Evolutionary conservation across 2,113 vertebrate species (phyloP).

Genomic region (Poeciliopsis prolifica): DNA sequence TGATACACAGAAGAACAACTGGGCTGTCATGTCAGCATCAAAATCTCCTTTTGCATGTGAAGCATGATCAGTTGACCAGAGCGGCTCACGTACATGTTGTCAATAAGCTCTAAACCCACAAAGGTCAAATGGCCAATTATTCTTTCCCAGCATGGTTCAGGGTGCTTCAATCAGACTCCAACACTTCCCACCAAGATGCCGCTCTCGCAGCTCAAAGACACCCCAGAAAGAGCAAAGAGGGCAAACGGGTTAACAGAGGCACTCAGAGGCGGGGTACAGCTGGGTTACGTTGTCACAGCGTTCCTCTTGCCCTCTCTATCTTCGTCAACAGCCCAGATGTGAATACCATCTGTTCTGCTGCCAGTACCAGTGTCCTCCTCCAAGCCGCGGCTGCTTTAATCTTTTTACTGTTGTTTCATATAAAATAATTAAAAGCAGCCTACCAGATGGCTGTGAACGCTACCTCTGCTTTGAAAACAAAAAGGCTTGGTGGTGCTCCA

Average conservation of each 20-base stretch:
- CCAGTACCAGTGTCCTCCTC: constrained; percentile 82
- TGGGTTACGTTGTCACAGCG: constrained; percentile 42
- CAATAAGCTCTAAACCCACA: too few relatives aligned
- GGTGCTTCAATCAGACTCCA: constrained; percentile 17
- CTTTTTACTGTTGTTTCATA: constrained; percentile 85
- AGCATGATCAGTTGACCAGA: too few relatives aligned
- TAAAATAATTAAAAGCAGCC: constrained; percentile 85
- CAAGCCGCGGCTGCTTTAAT: constrained; percentile 70
- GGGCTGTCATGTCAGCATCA: too few relatives aligned
- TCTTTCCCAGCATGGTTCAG: constrained; percentile 14
- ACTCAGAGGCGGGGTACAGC: constrained; percentile 28
- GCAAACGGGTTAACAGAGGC: constrained; percentile 10
- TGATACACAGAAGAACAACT: too few relatives aligned
- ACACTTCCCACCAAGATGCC: constrained; percentile 23
- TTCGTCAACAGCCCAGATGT: constrained; percentile 85
- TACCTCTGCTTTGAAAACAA: constrained; percentile 66
- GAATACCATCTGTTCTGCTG: constrained; percentile 87
- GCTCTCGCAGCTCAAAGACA: constrained; percentile 23
- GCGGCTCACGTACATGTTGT: too few relatives aligned
- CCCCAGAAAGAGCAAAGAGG: constrained; percentile 18
- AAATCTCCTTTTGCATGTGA: too few relatives aligned
- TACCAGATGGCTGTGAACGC: constrained; percentile 81
- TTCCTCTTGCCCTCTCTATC: constrained; percentile 78
- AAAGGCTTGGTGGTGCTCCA: constrained; percentile 30
- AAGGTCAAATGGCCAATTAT: constrained; percentile 47